These are phyloP conservation scores for Paramacrobiotus metropolitanus DNA, from an alignment of 1,140 invertebrate genomes.

Conservation along the genomic window DNA sequence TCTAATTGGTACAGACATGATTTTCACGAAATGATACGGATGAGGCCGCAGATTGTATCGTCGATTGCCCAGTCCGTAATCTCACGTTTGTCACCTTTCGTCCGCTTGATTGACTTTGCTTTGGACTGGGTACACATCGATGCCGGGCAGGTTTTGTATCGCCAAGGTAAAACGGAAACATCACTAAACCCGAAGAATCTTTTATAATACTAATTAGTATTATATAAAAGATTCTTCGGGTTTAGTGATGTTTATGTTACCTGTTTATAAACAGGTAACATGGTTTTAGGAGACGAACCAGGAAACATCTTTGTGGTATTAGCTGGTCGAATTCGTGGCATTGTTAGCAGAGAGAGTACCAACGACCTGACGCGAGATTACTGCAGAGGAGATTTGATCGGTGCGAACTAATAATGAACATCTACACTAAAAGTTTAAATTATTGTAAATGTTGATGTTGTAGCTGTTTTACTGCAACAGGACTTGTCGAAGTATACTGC, in stretches of 20 bases:
- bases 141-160: conserved; percentile 78
- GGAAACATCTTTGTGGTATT: conserved; percentile 91
- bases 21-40: conserved; percentile 37
- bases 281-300: conserved; percentile 54
- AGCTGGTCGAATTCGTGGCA: conserved; percentile 80
- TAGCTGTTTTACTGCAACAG: no score
- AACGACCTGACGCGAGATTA: conserved; percentile 92
- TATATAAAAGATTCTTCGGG: no score
- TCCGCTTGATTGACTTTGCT: conserved; percentile 94
- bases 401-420: no score
- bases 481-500: conserved; percentile 24
- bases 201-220: no score
- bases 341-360: conserved; percentile 67
- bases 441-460: no score
- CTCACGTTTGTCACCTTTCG: conserved; percentile 71
- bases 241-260: no score
- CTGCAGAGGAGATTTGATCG: conserved; percentile 87
- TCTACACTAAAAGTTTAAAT: no score
- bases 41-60: conserved; percentile 63
- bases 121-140: conserved; percentile 92
- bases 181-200: no score
- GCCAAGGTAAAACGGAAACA: conserved; percentile 13
- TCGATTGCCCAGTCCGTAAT: conserved; percentile 81
- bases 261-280: no score
- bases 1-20: not conserved